Base-by-base conservation (phyloP, 2,888 invertebrate genomes). In the Labia minor region DNA sequence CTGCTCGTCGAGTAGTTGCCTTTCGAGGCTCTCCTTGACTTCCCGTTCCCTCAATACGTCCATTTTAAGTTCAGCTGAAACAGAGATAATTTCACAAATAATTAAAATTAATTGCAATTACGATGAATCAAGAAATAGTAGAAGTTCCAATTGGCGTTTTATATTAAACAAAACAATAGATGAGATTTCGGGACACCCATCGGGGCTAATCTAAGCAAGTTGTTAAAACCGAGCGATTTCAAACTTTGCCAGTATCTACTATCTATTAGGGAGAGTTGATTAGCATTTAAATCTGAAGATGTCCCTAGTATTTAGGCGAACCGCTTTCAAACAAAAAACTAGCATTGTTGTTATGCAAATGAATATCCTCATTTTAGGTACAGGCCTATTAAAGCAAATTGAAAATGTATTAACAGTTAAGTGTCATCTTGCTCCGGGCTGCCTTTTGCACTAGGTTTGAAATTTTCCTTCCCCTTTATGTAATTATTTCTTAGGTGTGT, bases 61-160 rank as follows among this genome's bases (percentile, higher is more conserved):
- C 92, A 95, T 93, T 81, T 95, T 95, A 73, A 96, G 82, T 82
- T 96, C 95, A 77, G 95, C 96, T 96, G 86, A 67, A 86, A 86
- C 77, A 80, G 79, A 73, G 74, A 72, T 70, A 75, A 74, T 72
- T 19, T 71, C 68, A 19, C 66, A 19, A 64, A 49, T 26, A 49
- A 49, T 49, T 49, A 49, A 8, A 2, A 49, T 49, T 49, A n/a
- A n/a, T 14, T 49, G 49, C 49, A 11, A 49, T 3, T 16, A 11
- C 6, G 33, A 33, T 33, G 33, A 33, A 33, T 33, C 6, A 33
- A 33, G 33, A 8, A 33, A 11, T 33, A 33, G 33, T 8, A 33
- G 33, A 33, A 33, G 11, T 33, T 33, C 6, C 33, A 33, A 8
- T 33, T 11, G 33, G 6, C 33, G 33, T 8, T 6, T 8, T 49